A percentile compares a stretch with the other conserved stretches of the same genome.
Conservation (phyloP, 2,113 vertebrate genomes). For the Entosphenus tridentatus region DNA sequence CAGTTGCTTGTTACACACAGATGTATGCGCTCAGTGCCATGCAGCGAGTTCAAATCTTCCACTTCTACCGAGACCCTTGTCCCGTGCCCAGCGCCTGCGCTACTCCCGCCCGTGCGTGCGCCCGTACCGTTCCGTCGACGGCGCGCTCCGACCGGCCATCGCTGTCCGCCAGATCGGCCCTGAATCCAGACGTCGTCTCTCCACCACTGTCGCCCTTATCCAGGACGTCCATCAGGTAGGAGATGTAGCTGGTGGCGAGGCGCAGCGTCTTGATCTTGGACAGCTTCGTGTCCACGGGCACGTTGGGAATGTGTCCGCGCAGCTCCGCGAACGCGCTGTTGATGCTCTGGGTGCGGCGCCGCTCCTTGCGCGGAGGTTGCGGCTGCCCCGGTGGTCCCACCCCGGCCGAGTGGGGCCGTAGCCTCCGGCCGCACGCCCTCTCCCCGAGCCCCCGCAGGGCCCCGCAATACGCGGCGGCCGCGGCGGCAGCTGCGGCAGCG, state of each 20-base stretch:
- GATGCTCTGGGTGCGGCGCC: conserved; percentile 95
- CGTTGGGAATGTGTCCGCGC: conserved; percentile 85
- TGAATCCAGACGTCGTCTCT: conserved; percentile 73
- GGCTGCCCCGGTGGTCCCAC: background rate
- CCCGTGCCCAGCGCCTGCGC: too few relatives aligned
- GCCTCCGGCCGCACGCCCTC: background rate
- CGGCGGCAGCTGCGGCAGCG: background rate
- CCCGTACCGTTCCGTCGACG: background rate
- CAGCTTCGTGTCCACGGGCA: conserved; percentile 85
- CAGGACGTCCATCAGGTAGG: conserved; percentile 98
- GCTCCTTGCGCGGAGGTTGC: conserved; percentile 41
- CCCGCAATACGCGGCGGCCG: background rate
- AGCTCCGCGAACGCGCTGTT: conserved; percentile 95
- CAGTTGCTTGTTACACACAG: too few relatives aligned
- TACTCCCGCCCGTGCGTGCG: too few relatives aligned
- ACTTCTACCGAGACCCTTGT: too few relatives aligned
- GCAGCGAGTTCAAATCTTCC: too few relatives aligned
- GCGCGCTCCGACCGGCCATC: conserved; percentile 63
- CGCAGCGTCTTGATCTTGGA: conserved; percentile 93
- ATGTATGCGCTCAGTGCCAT: too few relatives aligned
- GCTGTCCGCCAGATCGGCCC: conserved; percentile 88
- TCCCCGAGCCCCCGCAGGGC: conserved; percentile 1
- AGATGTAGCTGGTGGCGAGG: conserved; percentile 94
- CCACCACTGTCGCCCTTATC: conserved; percentile 86
- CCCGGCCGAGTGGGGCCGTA: background rate